Evolutionary conservation across 2,113 vertebrate species (phyloP), one percentile per base, ranked within the genome.

Genomic region (Dunckerocampus dactyliophorus): DNA sequence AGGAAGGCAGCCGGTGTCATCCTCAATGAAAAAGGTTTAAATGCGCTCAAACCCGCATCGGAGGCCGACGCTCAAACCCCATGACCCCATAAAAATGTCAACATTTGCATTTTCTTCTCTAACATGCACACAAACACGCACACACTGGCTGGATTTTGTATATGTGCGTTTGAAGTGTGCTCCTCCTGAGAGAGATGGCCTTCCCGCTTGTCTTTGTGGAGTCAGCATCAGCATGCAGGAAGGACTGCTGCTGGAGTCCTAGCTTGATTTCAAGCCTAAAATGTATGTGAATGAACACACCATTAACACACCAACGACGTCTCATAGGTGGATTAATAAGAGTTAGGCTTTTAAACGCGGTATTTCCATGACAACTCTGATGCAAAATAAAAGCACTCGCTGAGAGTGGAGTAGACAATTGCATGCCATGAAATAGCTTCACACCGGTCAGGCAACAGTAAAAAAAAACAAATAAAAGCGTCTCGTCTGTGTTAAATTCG

Each of bases 31-130:
- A 43, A 43, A 14, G 39, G 12, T 43, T 49, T 10, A 66, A 60
- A 61, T 55, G 63, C 45, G 52, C 62, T 8, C 4, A 28, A 59
- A 59, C 14, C 9, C 4, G 57, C 52, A 47, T 31, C 42, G 52
- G 55, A 43, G 19, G 46, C 12, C 12, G 5, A n/a, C 22, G 55
- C 78, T 70, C 62, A 63, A 85, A 62, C 68, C 46, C 71, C 9
- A 14, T 9, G 46, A 66, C 60, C 59, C 62, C 28, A 48, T 21
- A 74, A 71, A 89, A 90, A 89, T 88, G 86, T 88, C 87, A 88
- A 81, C 80, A 88, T 90, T 82, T 88, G 86, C 86, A 89, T 90
- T 67, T 77, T 76, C 39, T 4, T 43, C 39, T 43, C 12, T 14
- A 42, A 63, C 69, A 54, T 37, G 52, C 71, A 60, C 69, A 59